Percentiles rank a stretch among this genome's conserved stretches.
These are phyloP conservation scores for Tuberolachnus salignus DNA, from an alignment of 2,888 invertebrate genomes.

Conservation along the genomic window DNA sequence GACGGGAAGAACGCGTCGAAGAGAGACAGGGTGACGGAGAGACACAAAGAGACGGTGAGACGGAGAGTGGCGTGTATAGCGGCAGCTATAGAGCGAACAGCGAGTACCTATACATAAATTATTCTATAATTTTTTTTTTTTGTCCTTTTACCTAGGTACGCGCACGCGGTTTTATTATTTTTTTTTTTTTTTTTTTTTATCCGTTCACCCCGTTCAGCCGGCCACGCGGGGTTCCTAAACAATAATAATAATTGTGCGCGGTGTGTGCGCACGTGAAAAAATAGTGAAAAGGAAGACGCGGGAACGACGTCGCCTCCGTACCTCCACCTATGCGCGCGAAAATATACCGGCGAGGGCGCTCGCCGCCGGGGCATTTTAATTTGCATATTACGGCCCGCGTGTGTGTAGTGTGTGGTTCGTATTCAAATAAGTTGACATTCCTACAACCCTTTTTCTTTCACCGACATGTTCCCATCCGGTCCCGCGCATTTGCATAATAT, in stretches of 20 bases:
- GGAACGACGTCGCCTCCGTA: constrained; percentile 19
- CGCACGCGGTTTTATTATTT: background rate
- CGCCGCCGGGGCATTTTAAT: constrained; percentile 49
- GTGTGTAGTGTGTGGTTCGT: too few relatives aligned
- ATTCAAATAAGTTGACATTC: constrained; percentile 55
- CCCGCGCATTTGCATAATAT: constrained; percentile 53
- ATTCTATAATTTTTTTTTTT: constrained; percentile 1
- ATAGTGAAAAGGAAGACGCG: constrained; percentile 50
- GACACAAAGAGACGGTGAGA: background rate
- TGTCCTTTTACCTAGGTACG: background rate
- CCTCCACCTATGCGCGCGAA: background rate
- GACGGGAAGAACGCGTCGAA: background rate
- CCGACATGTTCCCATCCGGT: constrained; percentile 43
- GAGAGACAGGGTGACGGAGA: background rate
- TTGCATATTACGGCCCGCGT: constrained; percentile 38
- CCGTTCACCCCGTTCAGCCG: constrained; percentile 40
- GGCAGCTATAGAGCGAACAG: too few relatives aligned
- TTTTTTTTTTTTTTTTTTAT: background rate
- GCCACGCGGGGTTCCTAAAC: constrained; percentile 44
- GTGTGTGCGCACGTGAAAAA: constrained; percentile 30
- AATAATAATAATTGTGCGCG: constrained; percentile 7
- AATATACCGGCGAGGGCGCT: constrained; percentile 24
- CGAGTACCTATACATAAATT: constrained; percentile 4
- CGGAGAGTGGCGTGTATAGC: too few relatives aligned
- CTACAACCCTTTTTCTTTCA: constrained; percentile 55